phyloP scores from a whole-genome alignment of 2,888 invertebrate genomes.

The Drosophila limbata region DNA sequence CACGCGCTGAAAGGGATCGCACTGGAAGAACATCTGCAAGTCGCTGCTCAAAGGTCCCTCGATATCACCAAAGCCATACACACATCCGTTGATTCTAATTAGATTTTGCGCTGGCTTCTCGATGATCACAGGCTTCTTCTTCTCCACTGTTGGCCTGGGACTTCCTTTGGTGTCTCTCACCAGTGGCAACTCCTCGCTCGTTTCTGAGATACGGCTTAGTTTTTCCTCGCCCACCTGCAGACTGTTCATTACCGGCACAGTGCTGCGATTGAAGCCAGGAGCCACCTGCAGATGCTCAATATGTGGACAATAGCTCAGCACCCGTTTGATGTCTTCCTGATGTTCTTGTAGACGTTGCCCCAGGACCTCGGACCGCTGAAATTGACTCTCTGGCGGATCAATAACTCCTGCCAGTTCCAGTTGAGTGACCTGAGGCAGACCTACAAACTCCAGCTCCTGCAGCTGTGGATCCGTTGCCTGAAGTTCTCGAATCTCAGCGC shows the following conservation, averaged over 20 bases:
- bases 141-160: neutral
- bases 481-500: slow-evolving; percentile 45
- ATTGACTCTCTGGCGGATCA: slow-evolving; percentile 26
- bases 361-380: slow-evolving; percentile 65
- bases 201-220: slow-evolving; percentile 14
- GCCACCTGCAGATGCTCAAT: slow-evolving; percentile 66
- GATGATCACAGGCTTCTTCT: neutral
- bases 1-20: slow-evolving; percentile 65
- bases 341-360: slow-evolving; percentile 40
- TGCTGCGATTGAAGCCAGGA: neutral
- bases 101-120: slow-evolving; percentile 33
- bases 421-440: slow-evolving; percentile 40
- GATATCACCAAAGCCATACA: slow-evolving; percentile 26
- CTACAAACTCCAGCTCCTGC: slow-evolving; percentile 53
- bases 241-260: neutral
- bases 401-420: slow-evolving; percentile 35
- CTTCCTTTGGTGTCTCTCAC: neutral
- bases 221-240: slow-evolving; percentile 16
- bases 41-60: slow-evolving; percentile 34
- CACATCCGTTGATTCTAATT: slow-evolving; percentile 67
- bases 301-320: slow-evolving; percentile 69
- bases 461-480: slow-evolving; percentile 22
- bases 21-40: slow-evolving; percentile 53
- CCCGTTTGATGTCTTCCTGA: slow-evolving; percentile 51
- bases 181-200: neutral